Conservation (phyloP, 2,113 vertebrate species). For the Pleuronectes platessa region DNA sequence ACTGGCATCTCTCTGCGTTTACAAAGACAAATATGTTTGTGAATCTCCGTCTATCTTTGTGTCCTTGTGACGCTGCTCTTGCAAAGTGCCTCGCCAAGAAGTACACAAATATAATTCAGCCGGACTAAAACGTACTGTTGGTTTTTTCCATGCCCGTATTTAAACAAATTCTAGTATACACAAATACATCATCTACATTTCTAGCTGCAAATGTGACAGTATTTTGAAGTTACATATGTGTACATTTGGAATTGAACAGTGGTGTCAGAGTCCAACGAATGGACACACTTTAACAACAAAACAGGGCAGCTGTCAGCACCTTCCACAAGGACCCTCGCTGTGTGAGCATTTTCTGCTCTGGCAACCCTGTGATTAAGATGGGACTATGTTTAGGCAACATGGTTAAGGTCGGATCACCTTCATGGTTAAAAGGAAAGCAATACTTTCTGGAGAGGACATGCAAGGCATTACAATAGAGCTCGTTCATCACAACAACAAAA, state of each 20-base stretch:
- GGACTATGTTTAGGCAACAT: slow-evolving; percentile 54
- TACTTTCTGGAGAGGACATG: slow-evolving; percentile 13
- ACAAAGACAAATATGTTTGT: slow-evolving; percentile 1
- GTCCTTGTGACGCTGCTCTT: background rate
- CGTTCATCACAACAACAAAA: slow-evolving; percentile 23
- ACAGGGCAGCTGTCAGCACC: slow-evolving; percentile 33
- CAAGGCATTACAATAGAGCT: slow-evolving; percentile 15
- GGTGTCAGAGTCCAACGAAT: background rate
- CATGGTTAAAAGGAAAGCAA: slow-evolving; percentile 49
- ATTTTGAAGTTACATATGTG: background rate
- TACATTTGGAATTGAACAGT: background rate
- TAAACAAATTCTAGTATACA: background rate
- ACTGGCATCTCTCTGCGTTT: slow-evolving; percentile 6
- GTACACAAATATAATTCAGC: background rate
- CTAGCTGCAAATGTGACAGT: background rate
- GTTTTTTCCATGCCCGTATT: background rate
- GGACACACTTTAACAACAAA: slow-evolving; percentile 20
- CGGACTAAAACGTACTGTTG: background rate
- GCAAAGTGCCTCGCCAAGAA: background rate
- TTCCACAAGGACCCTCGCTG: slow-evolving; percentile 39
- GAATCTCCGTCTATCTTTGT: slow-evolving; percentile 17
- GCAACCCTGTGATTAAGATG: slow-evolving; percentile 55
- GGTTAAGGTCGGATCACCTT: slow-evolving; percentile 52
- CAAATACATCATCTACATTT: background rate
- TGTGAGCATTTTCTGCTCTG: slow-evolving; percentile 59